Base-by-base conservation (phyloP, 2,113 vertebrate genomes). In the Pongo pygmaeus region DNA sequence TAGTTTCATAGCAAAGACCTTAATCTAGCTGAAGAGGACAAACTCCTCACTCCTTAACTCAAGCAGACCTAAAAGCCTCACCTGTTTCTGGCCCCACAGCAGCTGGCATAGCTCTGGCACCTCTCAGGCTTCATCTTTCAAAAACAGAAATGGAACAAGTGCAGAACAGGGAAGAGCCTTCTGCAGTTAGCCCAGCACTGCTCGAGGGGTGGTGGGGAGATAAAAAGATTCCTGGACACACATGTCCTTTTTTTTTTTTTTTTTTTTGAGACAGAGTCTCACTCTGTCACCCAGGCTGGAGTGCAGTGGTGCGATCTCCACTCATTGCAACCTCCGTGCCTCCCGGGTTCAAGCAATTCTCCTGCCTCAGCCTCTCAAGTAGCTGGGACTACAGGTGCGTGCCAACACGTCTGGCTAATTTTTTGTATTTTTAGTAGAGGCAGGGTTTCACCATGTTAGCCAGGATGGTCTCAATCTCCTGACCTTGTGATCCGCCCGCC, bases 91-190 rank as follows among this genome's bases (percentile, higher is more conserved):
- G 93, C 30, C 90, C 93, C 90, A 59, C 35, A 55, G 89, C 84
- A 93, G 89, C 94, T 32, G 75, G 35, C 14, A 91, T 35, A 93
- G 67, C 85, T 94, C 84, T 96, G 43, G 59, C 64, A 0, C 61
- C 80, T 96, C 80, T 84, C 84, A 79, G 77, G 75, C 70, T 77
- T 94, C 88, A 78, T 96, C 93, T 94, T 97, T 93, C 93, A 97
- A 97, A 98, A 98, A 96, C 85, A 96, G 86, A 75, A 89, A 80
- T 80, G 40, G 69, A 95, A 96, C 94, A 97, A 95, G 96, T 78
- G 40, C 32, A 96, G 55, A 81, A 84, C 46, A 92, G 22, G 20
- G 13, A 97, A 96, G 46, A 17, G 79, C n/a, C 89, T 94, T 95
- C 89, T 85, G 32, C 46, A 97, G 46, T 85, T 84, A 67, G 27